phyloP scores from a whole-genome alignment of 2,797 vertebrate species.

The Lagocephalus sceleratus region DNA sequence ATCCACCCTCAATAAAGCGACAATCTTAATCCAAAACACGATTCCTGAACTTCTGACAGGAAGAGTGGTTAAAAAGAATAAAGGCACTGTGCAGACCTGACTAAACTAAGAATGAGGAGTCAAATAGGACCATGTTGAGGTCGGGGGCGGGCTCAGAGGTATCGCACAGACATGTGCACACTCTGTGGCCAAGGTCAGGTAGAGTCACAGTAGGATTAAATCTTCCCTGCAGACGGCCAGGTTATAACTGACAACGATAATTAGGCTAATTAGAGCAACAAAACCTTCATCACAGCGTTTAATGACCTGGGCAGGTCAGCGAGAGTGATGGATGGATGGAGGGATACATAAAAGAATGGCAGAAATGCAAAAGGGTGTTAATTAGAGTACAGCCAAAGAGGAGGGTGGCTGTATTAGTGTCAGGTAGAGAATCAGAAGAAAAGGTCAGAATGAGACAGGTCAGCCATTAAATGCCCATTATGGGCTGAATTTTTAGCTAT shows the following conservation, averaged over 20 bases:
- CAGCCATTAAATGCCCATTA: slow-evolving; percentile 1
- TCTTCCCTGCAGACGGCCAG: slow-evolving; percentile 63
- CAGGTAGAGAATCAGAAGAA: slow-evolving; percentile 6
- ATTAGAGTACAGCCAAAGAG: slow-evolving; percentile 47
- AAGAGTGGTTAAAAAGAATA: neutral
- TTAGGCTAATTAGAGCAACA: slow-evolving; percentile 76
- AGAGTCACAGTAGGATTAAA: slow-evolving; percentile 64
- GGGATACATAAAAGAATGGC: slow-evolving; percentile 16
- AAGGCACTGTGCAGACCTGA: neutral
- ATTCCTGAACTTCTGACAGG: no score
- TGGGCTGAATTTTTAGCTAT: no score
- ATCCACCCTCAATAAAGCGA: no score
- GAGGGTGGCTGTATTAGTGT: slow-evolving; percentile 48
- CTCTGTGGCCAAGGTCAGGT: slow-evolving; percentile 57
- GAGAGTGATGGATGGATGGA: slow-evolving; percentile 54
- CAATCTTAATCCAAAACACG: no score
- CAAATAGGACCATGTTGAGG: slow-evolving; percentile 25
- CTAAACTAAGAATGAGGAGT: neutral
- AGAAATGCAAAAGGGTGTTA: slow-evolving; percentile 45
- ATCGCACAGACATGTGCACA: slow-evolving; percentile 32
- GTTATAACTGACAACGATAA: slow-evolving; percentile 73
- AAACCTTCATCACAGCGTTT: slow-evolving; percentile 67
- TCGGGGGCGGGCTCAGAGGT: slow-evolving; percentile 29
- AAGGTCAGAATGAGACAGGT: slow-evolving; percentile 17
- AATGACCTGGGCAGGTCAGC: slow-evolving; percentile 70